A percentile compares a stretch with the other conserved stretches of the same genome.
Conservation (phyloP, 2,888 invertebrate species). For the Bembecia ichneumoniformis region DNA sequence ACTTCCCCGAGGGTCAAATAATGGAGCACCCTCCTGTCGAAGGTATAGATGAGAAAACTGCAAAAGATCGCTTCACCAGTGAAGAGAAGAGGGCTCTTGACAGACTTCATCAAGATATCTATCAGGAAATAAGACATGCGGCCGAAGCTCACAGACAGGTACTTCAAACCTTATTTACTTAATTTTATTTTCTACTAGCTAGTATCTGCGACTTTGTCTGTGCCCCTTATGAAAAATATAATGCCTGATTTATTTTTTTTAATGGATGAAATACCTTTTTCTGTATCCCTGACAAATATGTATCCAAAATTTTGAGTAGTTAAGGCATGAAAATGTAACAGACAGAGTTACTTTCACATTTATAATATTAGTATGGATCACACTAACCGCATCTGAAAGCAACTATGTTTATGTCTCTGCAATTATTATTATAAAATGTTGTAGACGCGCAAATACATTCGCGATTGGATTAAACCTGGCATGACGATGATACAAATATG, state of each 20-base stretch:
- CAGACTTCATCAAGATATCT: conserved; percentile 91
- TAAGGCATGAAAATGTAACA: too few relatives aligned
- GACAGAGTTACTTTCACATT: too few relatives aligned
- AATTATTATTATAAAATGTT: conserved; percentile 9
- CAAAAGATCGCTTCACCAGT: conserved; percentile 86
- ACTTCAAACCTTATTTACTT: background rate
- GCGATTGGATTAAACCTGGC: conserved; percentile 95
- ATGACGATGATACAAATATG: conserved; percentile 99
- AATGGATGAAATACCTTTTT: too few relatives aligned
- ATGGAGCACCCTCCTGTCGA: conserved; percentile 82
- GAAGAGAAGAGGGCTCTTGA: conserved; percentile 94
- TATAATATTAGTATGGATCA: too few relatives aligned
- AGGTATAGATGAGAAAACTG: conserved; percentile 85
- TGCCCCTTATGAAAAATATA: too few relatives aligned
- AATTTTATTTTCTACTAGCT: background rate
- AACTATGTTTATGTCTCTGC: too few relatives aligned
- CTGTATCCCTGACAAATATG: too few relatives aligned
- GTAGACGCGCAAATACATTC: conserved; percentile 91
- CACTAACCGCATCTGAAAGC: too few relatives aligned
- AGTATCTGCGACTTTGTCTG: background rate
- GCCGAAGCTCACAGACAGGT: conserved; percentile 98
- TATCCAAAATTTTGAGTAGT: too few relatives aligned
- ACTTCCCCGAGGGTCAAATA: conserved; percentile 92
- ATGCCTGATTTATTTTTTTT: too few relatives aligned
- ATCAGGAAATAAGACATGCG: conserved; percentile 94